Conservation (phyloP, 53 echinoderm and acorn worm species). For the Holothuria leucospilota region DNA sequence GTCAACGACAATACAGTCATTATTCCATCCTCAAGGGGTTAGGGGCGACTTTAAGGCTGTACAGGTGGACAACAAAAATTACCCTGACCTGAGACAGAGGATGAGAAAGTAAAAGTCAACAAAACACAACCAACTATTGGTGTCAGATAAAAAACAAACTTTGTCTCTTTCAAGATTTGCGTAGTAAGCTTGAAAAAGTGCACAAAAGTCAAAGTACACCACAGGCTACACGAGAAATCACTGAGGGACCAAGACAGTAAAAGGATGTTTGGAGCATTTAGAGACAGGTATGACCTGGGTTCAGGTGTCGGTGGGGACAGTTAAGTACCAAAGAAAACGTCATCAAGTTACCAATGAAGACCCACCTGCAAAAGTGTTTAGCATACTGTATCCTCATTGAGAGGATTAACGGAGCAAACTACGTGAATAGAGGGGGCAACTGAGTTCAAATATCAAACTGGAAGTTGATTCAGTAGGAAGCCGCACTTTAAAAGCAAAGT, state of each 20-base stretch:
- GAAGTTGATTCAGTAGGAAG: neutral
- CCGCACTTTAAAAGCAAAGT: neutral
- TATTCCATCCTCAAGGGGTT: conserved; percentile 33
- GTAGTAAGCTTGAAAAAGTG: too few species aligned
- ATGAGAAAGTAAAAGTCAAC: conserved; percentile 15
- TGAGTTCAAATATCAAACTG: conserved; percentile 20
- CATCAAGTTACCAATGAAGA: too few species aligned
- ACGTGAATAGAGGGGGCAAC: conserved; percentile 6
- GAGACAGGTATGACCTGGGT: too few species aligned
- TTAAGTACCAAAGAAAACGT: too few species aligned
- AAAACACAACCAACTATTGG: too few species aligned
- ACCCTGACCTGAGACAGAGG: neutral
- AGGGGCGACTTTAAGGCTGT: conserved; percentile 8
- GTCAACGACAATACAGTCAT: conserved; percentile 42
- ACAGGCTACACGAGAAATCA: too few species aligned
- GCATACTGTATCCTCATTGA: neutral
- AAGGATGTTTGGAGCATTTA: too few species aligned
- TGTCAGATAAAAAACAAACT: too few species aligned
- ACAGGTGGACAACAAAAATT: conserved; percentile 17
- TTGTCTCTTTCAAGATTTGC: too few species aligned
- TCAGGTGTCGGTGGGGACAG: too few species aligned
- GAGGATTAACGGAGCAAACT: neutral
- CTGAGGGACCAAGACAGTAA: too few species aligned
- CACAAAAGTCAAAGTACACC: too few species aligned
- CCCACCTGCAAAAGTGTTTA: conserved; percentile 23